Conservation (phyloP, 2,888 invertebrate genomes). For the Tetheella fluctuosa region DNA sequence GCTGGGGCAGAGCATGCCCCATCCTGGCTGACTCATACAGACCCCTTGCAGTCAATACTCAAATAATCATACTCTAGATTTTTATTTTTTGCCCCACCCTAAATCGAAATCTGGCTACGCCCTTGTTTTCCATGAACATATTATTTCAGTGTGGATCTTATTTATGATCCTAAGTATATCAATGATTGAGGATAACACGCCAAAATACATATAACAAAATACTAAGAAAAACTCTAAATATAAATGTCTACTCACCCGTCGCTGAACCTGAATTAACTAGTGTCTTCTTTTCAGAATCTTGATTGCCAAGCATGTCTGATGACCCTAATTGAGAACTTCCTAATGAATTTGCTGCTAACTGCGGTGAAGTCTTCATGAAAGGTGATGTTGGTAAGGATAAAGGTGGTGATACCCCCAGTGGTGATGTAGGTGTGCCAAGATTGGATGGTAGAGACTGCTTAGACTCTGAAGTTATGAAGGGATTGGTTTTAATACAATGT, state of each 20-base stretch:
- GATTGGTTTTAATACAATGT: slow-evolving; percentile 44
- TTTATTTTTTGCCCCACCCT: no score
- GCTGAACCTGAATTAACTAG: slow-evolving; percentile 64
- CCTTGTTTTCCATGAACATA: not conserved
- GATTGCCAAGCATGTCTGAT: slow-evolving; percentile 17
- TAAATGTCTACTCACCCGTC: slow-evolving; percentile 63
- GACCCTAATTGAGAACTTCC: slow-evolving; percentile 42
- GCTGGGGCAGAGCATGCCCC: no score
- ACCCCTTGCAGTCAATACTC: no score
- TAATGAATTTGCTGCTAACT: slow-evolving; percentile 55
- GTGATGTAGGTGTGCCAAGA: slow-evolving; percentile 72
- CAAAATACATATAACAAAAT: slow-evolving; percentile 9
- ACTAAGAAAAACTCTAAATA: slow-evolving; percentile 19
- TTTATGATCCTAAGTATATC: not conserved
- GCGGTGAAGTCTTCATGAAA: slow-evolving; percentile 55
- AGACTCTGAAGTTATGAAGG: slow-evolving; percentile 66
- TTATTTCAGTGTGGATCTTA: not conserved
- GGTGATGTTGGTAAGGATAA: slow-evolving; percentile 69
- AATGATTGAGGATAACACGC: not conserved
- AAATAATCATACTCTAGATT: no score
- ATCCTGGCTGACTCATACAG: no score
- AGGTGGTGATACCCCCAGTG: slow-evolving; percentile 60
- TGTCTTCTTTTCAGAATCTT: slow-evolving; percentile 44
- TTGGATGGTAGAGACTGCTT: slow-evolving; percentile 71
- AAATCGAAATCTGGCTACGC: no score